Evolutionary conservation across 2,797 vertebrate species (phyloP).

Genomic region (Siniperca undulata): DNA sequence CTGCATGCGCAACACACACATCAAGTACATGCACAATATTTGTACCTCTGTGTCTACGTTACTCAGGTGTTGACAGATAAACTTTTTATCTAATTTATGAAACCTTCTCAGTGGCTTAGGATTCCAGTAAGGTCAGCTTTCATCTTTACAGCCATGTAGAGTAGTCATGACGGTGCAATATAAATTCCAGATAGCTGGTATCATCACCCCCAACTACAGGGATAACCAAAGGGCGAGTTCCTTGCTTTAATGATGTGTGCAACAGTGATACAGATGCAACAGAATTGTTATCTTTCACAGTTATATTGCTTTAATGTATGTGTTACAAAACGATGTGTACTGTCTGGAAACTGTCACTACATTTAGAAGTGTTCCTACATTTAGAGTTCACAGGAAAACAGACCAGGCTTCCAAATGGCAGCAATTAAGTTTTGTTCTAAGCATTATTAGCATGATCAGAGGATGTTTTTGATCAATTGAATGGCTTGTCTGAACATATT

Average conservation of each 20-base stretch:
- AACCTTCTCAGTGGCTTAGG: constrained; percentile 12
- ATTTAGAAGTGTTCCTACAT: not conserved
- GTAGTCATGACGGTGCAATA: not conserved
- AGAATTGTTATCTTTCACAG: not conserved
- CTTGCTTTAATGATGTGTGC: not conserved
- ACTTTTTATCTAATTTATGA: constrained; percentile 33
- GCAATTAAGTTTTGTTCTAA: not conserved
- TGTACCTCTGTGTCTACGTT: not conserved
- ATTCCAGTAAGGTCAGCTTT: constrained; percentile 13
- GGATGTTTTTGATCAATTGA: not conserved
- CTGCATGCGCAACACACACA: not conserved
- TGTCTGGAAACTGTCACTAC: not conserved
- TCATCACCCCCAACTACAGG: constrained; percentile 1
- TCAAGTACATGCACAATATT: not conserved
- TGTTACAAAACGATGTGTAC: too few relatives aligned
- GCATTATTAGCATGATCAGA: not conserved
- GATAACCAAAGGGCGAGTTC: constrained; percentile 19
- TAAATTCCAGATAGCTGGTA: constrained; percentile 26
- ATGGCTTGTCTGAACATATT: not conserved
- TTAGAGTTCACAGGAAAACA: not conserved
- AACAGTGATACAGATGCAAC: not conserved
- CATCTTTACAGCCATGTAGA: constrained; percentile 48
- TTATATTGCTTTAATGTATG: not conserved
- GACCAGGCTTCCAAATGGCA: not conserved
- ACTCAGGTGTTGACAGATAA: not conserved